These are phyloP conservation scores for Ips typographus DNA, from an alignment of 1,140 invertebrate genomes.

Conservation along the genomic window DNA sequence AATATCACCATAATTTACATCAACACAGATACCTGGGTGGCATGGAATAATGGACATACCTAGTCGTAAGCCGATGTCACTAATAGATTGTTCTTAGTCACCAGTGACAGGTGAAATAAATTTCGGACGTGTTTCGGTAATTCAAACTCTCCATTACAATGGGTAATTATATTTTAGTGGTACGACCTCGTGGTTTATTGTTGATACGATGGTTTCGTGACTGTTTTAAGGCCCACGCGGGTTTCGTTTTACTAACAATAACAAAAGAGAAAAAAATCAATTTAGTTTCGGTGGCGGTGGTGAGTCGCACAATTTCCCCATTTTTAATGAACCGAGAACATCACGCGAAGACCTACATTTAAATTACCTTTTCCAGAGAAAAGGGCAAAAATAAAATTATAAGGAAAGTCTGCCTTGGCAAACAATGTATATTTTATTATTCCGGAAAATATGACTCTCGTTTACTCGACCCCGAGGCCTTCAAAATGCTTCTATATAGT, in stretches of 20 bases:
- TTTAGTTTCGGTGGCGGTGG: neutral
- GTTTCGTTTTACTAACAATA: neutral
- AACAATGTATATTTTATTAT: slow-evolving; percentile 12
- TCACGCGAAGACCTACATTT: slow-evolving; percentile 8
- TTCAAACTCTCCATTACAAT: slow-evolving; percentile 12
- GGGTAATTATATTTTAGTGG: slow-evolving; percentile 22
- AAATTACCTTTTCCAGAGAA: slow-evolving; percentile 7
- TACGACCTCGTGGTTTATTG: neutral
- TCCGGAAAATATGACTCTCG: slow-evolving; percentile 7
- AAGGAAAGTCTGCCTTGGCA: neutral
- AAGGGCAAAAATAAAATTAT: slow-evolving; percentile 8
- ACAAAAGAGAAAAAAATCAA: neutral
- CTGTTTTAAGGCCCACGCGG: neutral
- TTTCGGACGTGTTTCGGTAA: slow-evolving; percentile 23
- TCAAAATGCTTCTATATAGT: no score
- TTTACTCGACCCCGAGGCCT: neutral
- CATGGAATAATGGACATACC: slow-evolving; percentile 20
- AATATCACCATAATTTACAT: slow-evolving; percentile 29
- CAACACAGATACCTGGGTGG: slow-evolving; percentile 21
- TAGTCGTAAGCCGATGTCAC: slow-evolving; percentile 18
- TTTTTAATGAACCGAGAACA: slow-evolving; percentile 4
- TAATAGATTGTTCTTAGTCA: slow-evolving; percentile 20
- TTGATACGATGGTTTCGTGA: neutral
- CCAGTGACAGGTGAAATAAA: slow-evolving; percentile 21
- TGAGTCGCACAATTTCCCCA: slow-evolving; percentile 1